A percentile compares a stretch with the other conserved stretches of the same genome.
Conservation (phyloP, 2,113 vertebrate genomes). For the Cynopterus brachyotis region DNA sequence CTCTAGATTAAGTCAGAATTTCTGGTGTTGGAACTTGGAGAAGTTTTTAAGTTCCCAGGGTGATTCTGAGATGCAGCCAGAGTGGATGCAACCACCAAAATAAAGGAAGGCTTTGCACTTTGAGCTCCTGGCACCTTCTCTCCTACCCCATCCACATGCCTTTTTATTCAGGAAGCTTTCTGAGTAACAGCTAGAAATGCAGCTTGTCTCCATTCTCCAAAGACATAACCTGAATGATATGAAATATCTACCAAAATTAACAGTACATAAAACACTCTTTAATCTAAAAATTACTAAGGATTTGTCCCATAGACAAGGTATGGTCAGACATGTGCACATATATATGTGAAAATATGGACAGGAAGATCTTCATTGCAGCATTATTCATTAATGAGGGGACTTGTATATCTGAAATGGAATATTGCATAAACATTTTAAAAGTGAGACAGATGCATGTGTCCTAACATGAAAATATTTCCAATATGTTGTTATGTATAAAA, state of each 20-base stretch:
- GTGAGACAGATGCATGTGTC: not conserved
- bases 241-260: not conserved
- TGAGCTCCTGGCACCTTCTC: not conserved
- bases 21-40: not conserved
- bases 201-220: not conserved
- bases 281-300: not conserved
- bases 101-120: not conserved
- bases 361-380: not conserved
- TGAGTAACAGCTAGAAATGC: not conserved
- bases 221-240: not conserved
- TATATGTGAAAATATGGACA: not conserved
- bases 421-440: not conserved
- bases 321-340: not conserved
- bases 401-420: not conserved
- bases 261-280: not conserved
- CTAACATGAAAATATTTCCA: not conserved
- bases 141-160: not conserved
- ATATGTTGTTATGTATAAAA: not conserved
- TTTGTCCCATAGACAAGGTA: not conserved
- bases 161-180: slow-evolving; percentile 2
- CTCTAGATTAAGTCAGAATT: not conserved
- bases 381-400: not conserved
- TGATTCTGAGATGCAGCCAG: not conserved
- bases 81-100: not conserved
- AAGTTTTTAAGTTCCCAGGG: not conserved